phyloP scores from a whole-genome alignment of 2,113 vertebrate genomes.

The Pogona vitticeps region DNA sequence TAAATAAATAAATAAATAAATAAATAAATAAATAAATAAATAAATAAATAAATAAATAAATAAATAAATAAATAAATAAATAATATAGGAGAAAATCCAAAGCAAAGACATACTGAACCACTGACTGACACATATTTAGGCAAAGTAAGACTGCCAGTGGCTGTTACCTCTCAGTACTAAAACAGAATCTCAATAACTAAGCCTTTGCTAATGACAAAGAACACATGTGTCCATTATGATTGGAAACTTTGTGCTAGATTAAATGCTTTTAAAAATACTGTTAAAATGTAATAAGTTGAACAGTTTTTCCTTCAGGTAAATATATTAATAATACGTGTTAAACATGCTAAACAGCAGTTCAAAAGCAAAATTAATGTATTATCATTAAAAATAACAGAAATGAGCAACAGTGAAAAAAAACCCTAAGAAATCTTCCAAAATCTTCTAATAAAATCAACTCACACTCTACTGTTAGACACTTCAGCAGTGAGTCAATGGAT shows the following conservation, averaged over 20 bases:
- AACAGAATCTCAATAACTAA: background rate
- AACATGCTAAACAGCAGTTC: background rate
- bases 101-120: background rate
- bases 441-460: conserved; percentile 5
- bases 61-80: too few relatives aligned
- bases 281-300: background rate
- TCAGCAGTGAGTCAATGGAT: background rate
- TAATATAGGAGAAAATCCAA: too few relatives aligned
- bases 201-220: background rate
- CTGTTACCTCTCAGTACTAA: background rate
- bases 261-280: background rate
- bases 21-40: too few relatives aligned
- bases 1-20: too few relatives aligned
- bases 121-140: background rate
- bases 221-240: background rate
- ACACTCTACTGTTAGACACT: background rate
- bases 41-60: too few relatives aligned
- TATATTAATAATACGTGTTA: background rate
- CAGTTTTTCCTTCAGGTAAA: background rate
- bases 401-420: conserved; percentile 1
- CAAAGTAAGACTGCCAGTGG: background rate
- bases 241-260: background rate
- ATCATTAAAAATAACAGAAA: background rate
- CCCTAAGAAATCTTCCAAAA: background rate
- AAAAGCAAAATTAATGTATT: background rate